Conservation (phyloP, 2,888 invertebrate species). For the Branchellion lobata region DNA sequence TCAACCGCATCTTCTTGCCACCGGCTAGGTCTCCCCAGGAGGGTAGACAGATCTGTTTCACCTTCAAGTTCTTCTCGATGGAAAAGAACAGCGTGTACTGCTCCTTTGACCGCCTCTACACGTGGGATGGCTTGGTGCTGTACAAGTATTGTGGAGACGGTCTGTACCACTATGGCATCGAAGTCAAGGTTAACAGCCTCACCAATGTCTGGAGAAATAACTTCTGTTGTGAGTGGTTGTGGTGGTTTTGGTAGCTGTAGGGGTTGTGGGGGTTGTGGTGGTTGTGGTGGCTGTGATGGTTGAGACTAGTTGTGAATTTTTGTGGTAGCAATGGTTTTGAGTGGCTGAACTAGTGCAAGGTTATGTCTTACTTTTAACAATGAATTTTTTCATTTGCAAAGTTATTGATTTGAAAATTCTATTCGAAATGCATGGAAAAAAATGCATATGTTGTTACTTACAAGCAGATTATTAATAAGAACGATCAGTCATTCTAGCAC, state of each 20-base stretch:
- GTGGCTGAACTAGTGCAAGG: no score
- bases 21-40: constrained; percentile 21
- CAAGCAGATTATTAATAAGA: no score
- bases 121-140: constrained; percentile 37
- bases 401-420: no score
- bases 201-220: constrained; percentile 49
- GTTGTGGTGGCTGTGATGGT: background rate
- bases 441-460: no score
- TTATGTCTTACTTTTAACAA: no score
- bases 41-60: constrained; percentile 50
- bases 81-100: constrained; percentile 52
- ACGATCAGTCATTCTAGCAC: no score
- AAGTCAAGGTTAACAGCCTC: constrained; percentile 34
- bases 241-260: background rate
- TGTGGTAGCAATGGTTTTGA: no score
- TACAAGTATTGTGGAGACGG: constrained; percentile 52
- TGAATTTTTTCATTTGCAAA: no score
- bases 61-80: constrained; percentile 50
- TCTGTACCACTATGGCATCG: constrained; percentile 51
- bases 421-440: no score
- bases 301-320: no score
- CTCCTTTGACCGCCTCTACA: constrained; percentile 52
- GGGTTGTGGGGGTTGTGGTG: background rate
- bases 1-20: constrained; percentile 48
- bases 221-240: constrained; percentile 52